Conservation (phyloP, 2,797 vertebrate species). For the Notolepis coatsorum region DNA sequence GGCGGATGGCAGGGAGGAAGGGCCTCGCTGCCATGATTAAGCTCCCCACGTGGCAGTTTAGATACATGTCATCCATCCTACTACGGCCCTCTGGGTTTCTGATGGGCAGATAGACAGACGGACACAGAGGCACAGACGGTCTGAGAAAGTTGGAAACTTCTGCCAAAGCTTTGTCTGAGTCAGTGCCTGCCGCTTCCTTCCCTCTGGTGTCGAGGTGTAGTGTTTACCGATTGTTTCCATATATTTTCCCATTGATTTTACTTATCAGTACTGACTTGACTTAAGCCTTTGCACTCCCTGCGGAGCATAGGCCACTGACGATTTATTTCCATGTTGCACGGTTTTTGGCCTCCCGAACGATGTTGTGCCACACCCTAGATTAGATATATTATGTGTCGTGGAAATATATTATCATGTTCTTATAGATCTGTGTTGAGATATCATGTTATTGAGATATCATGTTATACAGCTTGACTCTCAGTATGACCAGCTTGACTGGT, state of each 20-base stretch:
- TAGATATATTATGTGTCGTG: too few species aligned
- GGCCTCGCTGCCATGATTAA: slow-evolving; percentile 49
- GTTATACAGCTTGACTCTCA: too few species aligned
- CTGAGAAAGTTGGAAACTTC: slow-evolving; percentile 30
- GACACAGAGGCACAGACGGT: slow-evolving; percentile 28
- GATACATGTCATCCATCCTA: slow-evolving; percentile 58
- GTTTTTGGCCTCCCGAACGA: too few species aligned
- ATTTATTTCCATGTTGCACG: too few species aligned
- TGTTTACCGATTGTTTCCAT: not conserved
- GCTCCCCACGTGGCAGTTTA: slow-evolving; percentile 55
- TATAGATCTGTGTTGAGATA: too few species aligned
- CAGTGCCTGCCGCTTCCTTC: slow-evolving; percentile 23
- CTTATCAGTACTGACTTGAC: not conserved
- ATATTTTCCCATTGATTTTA: not conserved
- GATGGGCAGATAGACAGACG: slow-evolving; percentile 33
- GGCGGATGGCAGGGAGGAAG: slow-evolving; percentile 27
- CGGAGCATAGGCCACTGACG: too few species aligned
- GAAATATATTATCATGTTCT: too few species aligned
- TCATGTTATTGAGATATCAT: too few species aligned
- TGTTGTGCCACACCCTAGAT: too few species aligned
- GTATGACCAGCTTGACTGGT: too few species aligned
- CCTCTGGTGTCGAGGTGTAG: not conserved
- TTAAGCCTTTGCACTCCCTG: too few species aligned
- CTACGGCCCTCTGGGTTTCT: slow-evolving; percentile 36
- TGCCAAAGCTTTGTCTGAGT: slow-evolving; percentile 44